A percentile compares a stretch with the other conserved stretches of the same genome.
These are phyloP conservation scores for Antigone vipio DNA, from an alignment of 2,113 vertebrate genomes.

Conservation along the genomic window DNA sequence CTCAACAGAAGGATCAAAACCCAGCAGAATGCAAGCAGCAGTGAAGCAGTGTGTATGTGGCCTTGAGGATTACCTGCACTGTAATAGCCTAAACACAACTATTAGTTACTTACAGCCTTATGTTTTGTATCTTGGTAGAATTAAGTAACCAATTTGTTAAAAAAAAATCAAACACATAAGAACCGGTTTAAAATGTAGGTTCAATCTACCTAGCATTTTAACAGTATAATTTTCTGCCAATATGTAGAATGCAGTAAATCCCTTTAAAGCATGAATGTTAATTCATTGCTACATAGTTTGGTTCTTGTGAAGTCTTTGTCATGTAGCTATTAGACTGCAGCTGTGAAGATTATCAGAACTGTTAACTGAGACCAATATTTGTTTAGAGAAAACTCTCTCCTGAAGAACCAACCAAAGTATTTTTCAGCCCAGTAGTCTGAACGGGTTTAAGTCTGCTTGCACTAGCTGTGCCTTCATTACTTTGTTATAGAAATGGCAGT, in stretches of 20 bases:
- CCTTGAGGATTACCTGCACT: constrained; percentile 95
- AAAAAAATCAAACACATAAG: constrained; percentile 77
- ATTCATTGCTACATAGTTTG: constrained; percentile 92
- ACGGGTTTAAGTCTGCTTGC: constrained; percentile 74
- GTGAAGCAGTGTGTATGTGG: constrained; percentile 87
- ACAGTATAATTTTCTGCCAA: constrained; percentile 84
- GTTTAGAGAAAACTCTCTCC: constrained; percentile 67
- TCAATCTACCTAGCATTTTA: constrained; percentile 91
- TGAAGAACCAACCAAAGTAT: constrained; percentile 81
- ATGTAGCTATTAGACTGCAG: constrained; percentile 90
- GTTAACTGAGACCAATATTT: constrained; percentile 73
- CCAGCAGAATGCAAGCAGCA: constrained; percentile 99
- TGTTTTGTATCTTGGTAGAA: constrained; percentile 99
- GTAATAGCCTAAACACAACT: constrained; percentile 93
- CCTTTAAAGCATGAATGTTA: constrained; percentile 86
- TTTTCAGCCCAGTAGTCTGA: constrained; percentile 73
- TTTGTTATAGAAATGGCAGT: constrained; percentile 78
- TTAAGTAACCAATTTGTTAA: constrained; percentile 90
- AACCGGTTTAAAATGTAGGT: constrained; percentile 84
- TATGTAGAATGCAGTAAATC: constrained; percentile 82
- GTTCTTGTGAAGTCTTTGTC: constrained; percentile 92
- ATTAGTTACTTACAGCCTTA: constrained; percentile 98
- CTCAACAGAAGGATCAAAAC: constrained; percentile 93
- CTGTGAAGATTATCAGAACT: constrained; percentile 79
- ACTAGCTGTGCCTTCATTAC: constrained; percentile 80